Conservation (phyloP, 64 coral and sea anemone genomes). For the Pocillopora verrucosa region DNA sequence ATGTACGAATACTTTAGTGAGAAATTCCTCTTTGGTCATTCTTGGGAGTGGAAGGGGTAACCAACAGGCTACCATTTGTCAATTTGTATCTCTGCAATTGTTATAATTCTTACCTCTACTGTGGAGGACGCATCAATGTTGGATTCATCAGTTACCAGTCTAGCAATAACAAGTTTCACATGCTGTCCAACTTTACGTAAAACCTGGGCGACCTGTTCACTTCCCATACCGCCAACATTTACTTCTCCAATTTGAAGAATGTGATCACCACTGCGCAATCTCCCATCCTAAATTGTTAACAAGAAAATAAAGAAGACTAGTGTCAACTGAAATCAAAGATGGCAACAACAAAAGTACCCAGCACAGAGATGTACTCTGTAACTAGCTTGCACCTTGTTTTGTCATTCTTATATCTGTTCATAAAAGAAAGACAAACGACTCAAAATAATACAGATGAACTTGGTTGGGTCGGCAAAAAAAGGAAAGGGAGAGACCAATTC, state of each 20-base stretch:
- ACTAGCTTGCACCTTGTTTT: too few species aligned
- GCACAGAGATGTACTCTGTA: too few species aligned
- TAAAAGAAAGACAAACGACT: too few species aligned
- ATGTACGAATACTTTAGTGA: too few species aligned
- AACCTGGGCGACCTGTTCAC: slow-evolving; percentile 98
- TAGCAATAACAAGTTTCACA: slow-evolving; percentile 90
- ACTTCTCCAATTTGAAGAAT: slow-evolving; percentile 97
- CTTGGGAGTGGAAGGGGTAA: too few species aligned
- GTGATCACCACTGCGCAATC: slow-evolving; percentile 83
- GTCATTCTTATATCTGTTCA: too few species aligned
- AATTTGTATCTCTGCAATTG: background rate
- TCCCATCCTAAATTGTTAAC: slow-evolving; percentile 69
- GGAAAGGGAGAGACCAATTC: too few species aligned
- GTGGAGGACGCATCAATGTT: slow-evolving; percentile 35
- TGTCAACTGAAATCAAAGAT: too few species aligned
- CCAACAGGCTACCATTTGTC: background rate
- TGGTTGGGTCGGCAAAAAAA: too few species aligned
- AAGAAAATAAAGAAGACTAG: background rate
- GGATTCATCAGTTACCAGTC: slow-evolving; percentile 70
- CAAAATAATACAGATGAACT: too few species aligned
- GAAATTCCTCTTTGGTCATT: too few species aligned
- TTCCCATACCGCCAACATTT: slow-evolving; percentile 96
- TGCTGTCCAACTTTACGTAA: slow-evolving; percentile 90
- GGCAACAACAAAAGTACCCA: too few species aligned
- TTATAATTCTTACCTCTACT: slow-evolving; percentile 42